Percentiles rank a stretch among this genome's conserved stretches.
Evolutionary conservation across 2,113 vertebrate genomes (phyloP).

Genomic region (Calyptomena viridis): DNA sequence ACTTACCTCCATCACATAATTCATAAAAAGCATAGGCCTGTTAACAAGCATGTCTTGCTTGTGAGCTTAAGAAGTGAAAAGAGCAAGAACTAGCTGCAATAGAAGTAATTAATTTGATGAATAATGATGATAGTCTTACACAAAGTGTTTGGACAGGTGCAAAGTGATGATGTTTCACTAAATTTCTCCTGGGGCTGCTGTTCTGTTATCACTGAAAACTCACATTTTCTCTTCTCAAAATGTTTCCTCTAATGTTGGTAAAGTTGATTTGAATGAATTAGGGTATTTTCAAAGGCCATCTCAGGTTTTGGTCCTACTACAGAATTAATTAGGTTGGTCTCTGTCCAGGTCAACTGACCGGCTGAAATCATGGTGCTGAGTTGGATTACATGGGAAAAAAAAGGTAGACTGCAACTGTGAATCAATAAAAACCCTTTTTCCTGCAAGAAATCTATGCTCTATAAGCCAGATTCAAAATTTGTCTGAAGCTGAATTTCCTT

Average conservation of each 20-base stretch:
- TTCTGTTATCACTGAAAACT: fast-evolving
- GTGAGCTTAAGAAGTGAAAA: neutral
- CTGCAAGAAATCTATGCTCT: fast-evolving
- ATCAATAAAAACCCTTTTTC: neutral
- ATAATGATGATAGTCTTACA: neutral
- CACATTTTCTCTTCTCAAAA: neutral
- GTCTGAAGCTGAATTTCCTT: neutral
- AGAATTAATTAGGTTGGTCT: neutral
- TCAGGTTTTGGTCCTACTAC: neutral
- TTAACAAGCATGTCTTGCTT: neutral
- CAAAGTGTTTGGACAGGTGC: neutral
- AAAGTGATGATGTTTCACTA: neutral
- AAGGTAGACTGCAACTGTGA: neutral
- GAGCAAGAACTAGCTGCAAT: neutral
- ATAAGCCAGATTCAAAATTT: neutral
- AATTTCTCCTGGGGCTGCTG: neutral
- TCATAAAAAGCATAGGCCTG: neutral
- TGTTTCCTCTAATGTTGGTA: neutral
- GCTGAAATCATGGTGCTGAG: neutral
- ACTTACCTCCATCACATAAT: neutral
- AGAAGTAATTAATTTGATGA: neutral
- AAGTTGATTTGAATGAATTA: neutral
- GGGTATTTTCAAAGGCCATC: neutral
- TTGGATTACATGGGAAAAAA: neutral
- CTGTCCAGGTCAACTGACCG: neutral